Evolutionary conservation across 2,113 vertebrate species (phyloP), one percentile per base, ranked within the genome.

Genomic region (Aptenodytes forsteri): DNA sequence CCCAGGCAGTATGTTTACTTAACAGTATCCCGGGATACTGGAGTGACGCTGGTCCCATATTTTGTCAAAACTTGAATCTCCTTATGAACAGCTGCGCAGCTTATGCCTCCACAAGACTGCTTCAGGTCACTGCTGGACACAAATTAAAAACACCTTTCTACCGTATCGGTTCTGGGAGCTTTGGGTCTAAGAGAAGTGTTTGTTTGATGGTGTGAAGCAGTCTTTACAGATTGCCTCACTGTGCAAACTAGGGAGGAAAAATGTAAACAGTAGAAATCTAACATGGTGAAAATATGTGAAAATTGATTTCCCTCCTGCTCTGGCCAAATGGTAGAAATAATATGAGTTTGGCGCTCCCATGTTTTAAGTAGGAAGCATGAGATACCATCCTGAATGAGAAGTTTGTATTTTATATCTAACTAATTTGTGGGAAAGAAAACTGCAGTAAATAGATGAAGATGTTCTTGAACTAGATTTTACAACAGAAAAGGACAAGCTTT

Each of bases 251-350:
- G 27, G 49, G 73, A 80, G 62, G 66, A 79, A 69, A 79, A 83
- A 88, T 30, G 22, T 64, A 70, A 94, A 30, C 32, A 64, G 52
- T 79, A 86, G 62, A 83, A 83, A 83, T 64, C 44, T 67, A 64
- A 77, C 26, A 18, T 16, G 12, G 38, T 80, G 38, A 86, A 88
- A 90, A 73, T 27, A 75, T 0, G 5, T 76, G 75, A 55, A 80
- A 89, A 89, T 72, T 40, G 18, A 86, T 73, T 88, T 92, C n/a
- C 29, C 58, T 93, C 17, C 59, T 86, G 29, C 64, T 89, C 69
- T 90, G 59, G 49, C 46, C 54, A 83, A 80, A 49, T 65, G 54
- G 21, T 86, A 77, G 58, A 92, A 88, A 67, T 70, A 83, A 64
- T 47, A 8, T 38, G 20, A 83, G 46, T 72, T 90, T 76, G 50